Conservation (phyloP, 2,113 vertebrate genomes). For the Oncorhynchus masou region DNA sequence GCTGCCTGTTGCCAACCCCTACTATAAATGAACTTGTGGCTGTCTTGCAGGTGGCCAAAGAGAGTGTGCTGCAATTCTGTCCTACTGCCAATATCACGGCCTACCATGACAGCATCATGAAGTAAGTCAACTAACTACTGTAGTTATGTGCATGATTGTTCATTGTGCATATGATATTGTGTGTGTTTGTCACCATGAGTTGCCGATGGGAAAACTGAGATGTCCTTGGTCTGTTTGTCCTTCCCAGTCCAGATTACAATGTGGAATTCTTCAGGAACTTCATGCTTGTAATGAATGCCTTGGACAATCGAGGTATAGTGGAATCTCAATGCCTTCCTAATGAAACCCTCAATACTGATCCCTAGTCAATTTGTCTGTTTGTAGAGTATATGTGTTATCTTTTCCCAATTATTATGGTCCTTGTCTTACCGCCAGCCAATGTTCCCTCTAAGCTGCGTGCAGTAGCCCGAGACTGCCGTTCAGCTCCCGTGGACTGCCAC, state of each 20-base stretch:
- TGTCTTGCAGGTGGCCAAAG: conserved; percentile 90
- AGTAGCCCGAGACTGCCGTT: no score
- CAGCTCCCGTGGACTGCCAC: no score
- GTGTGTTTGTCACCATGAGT: neutral
- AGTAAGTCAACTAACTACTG: conserved; percentile 71
- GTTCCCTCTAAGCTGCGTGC: no score
- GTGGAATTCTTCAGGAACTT: conserved; percentile 97
- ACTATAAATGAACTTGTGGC: neutral
- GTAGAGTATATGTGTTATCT: neutral
- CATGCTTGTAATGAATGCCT: conserved; percentile 95
- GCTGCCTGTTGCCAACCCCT: no score
- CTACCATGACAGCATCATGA: conserved; percentile 98
- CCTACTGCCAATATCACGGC: conserved; percentile 91
- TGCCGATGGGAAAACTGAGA: neutral
- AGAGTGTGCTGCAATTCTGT: conserved; percentile 93
- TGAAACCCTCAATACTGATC: no score
- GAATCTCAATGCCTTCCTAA: no score
- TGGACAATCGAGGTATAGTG: conserved; percentile 94
- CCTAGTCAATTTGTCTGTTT: neutral
- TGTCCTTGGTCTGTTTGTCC: conserved; percentile 10
- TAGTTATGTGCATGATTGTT: no score
- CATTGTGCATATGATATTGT: no score
- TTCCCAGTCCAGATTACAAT: conserved; percentile 91
- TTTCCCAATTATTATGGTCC: neutral
- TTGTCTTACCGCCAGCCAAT: neutral